Base-by-base conservation (phyloP, 2,113 vertebrate genomes). In the Plectropomus leopardus region DNA sequence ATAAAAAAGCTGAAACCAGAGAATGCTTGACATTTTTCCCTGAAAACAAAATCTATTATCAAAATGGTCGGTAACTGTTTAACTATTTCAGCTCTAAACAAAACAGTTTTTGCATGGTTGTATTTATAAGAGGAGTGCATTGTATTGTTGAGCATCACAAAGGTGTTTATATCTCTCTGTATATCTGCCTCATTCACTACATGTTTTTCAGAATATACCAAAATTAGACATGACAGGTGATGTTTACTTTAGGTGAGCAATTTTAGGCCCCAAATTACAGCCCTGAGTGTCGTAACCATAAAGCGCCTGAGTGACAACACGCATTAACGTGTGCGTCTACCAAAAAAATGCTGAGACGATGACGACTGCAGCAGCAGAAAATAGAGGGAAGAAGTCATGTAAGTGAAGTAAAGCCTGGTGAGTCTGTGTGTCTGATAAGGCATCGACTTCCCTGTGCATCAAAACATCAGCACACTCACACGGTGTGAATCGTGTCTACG, bases 361-460 rank as follows among this genome's bases (percentile, higher is more conserved):
- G 51, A 83, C 47, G 59, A 71, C 53, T 66, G 71, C 74, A 78
- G 66, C 72, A 68, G 66, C 66, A 78, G 26, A 71, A 36, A 14
- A 40, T 5, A 44, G 53, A 63, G 26, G 70, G 66, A 75, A 76
- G 81, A 70, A 61, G 50, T 55, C 44, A 59, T 66, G 58, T 30
- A 19, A 70, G 76, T 23, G 70, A 30, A 78, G 84, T 26, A n/a
- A 64, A 76, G 65, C 57, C 73, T 66, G 72, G 42, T 34, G 65
- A 77, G 65, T 60, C 60, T 85, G 77, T 71, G 21, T 64, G 86
- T 72, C 78, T 83, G 81, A 88, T 55, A 88, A 23, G 80, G 79
- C 14, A 74, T 75, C 85, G 72, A 59, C 85, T 89, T 88, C 89
- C 89, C 90, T 45, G 19, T 82, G 55, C 69, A 61, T 10, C 14